Evolutionary conservation across 2,888 invertebrate genomes (phyloP).

Genomic region (Eurytoma californica): DNA sequence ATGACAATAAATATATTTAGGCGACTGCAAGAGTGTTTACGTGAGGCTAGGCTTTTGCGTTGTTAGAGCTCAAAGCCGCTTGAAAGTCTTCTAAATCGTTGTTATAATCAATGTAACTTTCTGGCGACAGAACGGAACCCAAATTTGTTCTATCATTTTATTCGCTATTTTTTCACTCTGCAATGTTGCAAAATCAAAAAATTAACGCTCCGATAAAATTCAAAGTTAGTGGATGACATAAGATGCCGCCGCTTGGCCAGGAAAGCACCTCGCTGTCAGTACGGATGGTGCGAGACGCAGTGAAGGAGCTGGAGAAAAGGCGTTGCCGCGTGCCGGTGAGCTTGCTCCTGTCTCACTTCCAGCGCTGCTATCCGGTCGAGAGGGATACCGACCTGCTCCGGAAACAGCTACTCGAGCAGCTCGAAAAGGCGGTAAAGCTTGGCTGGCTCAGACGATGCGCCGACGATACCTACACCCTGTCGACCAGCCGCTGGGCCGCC

Average conservation of each 20-base stretch:
- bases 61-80: too few relatives aligned
- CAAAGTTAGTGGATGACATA: too few relatives aligned
- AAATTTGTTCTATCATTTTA: too few relatives aligned
- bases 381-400: slow-evolving; percentile 57
- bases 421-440: slow-evolving; percentile 63
- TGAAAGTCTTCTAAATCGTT: too few relatives aligned
- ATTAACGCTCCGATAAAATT: too few relatives aligned
- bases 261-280: slow-evolving; percentile 58
- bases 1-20: too few relatives aligned
- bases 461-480: slow-evolving; percentile 62
- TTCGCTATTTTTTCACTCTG: too few relatives aligned
- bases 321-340: slow-evolving; percentile 60
- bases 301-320: slow-evolving; percentile 62
- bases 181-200: too few relatives aligned
- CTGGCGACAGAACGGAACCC: too few relatives aligned
- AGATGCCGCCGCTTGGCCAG: background rate
- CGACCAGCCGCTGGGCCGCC: slow-evolving; percentile 59
- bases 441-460: slow-evolving; percentile 62
- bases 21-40: too few relatives aligned
- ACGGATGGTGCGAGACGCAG: slow-evolving; percentile 63
- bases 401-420: slow-evolving; percentile 61
- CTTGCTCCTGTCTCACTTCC: slow-evolving; percentile 63
- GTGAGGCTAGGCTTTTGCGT: too few relatives aligned
- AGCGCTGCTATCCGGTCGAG: slow-evolving; percentile 61
- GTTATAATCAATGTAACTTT: too few relatives aligned